A percentile compares a stretch with the other conserved stretches of the same genome.
Conservation (phyloP, 2,113 vertebrate genomes). For the Chamaetylas fuelleborni region DNA sequence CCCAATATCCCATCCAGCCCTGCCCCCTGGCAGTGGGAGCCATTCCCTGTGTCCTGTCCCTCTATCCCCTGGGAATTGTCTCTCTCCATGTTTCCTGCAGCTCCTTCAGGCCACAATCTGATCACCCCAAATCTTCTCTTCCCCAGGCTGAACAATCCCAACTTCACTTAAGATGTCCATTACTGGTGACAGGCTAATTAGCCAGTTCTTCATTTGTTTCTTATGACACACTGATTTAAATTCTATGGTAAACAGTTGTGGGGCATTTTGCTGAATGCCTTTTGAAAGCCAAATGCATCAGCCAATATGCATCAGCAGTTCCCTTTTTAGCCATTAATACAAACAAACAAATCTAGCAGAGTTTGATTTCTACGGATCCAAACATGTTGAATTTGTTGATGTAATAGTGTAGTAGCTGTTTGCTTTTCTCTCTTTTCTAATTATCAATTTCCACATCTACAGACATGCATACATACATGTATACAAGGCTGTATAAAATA, state of each 20-base stretch:
- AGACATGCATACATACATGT: not conserved
- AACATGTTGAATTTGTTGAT: not conserved
- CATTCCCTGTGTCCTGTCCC: not conserved
- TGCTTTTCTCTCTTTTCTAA: not conserved
- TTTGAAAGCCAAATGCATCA: not conserved
- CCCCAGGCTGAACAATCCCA: not conserved
- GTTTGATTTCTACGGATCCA: not conserved
- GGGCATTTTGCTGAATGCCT: not conserved
- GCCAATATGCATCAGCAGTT: not conserved
- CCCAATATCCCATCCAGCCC: rapidly evolving
- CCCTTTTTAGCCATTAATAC: not conserved
- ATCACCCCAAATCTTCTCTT: not conserved
- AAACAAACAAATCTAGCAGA: not conserved
- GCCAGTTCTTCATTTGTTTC: not conserved
- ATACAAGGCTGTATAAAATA: not conserved
- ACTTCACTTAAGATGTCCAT: not conserved
- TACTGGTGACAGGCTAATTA: not conserved
- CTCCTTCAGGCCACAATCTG: not conserved
- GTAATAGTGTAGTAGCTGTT: not conserved
- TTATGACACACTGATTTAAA: not conserved
- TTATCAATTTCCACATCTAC: not conserved
- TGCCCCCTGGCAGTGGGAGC: not conserved
- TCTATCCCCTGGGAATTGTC: rapidly evolving
- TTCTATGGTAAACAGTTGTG: not conserved
- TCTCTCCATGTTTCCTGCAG: rapidly evolving